Percentiles rank a stretch among this genome's conserved stretches.
phyloP scores from a whole-genome alignment of 2,888 invertebrate genomes.

The Carpatolechia fugitivella region DNA sequence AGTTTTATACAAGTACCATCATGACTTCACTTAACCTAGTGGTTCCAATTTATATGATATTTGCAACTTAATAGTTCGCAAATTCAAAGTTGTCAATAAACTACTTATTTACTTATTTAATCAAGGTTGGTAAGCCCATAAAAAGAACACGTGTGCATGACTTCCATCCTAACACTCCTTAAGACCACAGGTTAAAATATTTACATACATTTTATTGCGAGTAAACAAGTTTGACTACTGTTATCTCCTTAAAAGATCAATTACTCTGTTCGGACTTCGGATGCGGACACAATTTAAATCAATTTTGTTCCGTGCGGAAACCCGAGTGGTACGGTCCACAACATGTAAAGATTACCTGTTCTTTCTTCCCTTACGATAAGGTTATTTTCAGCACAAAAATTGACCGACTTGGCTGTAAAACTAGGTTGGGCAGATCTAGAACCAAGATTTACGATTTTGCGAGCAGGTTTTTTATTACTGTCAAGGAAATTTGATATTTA shows the following conservation, averaged over 20 bases:
- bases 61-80: neutral
- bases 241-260: neutral
- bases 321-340: no score
- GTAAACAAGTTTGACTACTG: neutral
- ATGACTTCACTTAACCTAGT: neutral
- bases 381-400: neutral
- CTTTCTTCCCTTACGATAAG: no score
- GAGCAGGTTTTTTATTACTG: neutral
- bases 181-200: neutral
- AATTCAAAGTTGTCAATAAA: neutral
- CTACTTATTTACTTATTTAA: neutral
- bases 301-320: neutral
- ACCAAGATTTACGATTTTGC: neutral
- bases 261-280: neutral
- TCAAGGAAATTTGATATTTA: no score
- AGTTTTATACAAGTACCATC: no score
- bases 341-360: no score
- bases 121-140: neutral
- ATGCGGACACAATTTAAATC: neutral
- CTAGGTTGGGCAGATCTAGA: neutral
- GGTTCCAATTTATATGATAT: neutral
- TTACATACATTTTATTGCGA: slow-evolving; percentile 1
- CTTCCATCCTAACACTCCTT: neutral
- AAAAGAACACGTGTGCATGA: neutral
- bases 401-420: neutral